A percentile compares a stretch with the other conserved stretches of the same genome.
These are phyloP conservation scores for Promerops cafer DNA, from an alignment of 2,113 vertebrate genomes.

Conservation along the genomic window DNA sequence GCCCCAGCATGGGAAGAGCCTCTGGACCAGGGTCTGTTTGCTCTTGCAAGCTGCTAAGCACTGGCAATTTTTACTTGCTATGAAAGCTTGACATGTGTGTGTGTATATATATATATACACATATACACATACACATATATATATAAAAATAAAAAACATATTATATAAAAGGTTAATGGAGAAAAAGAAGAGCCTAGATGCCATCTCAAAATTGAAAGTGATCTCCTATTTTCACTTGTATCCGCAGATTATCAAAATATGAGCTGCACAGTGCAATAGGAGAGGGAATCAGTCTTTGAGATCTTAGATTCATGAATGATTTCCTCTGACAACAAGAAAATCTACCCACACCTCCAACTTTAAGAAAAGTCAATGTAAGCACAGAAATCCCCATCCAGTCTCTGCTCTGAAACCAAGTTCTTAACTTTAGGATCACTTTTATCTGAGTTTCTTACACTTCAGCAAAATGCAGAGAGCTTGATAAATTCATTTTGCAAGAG, in stretches of 20 bases:
- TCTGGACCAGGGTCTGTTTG: neutral
- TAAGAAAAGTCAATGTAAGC: neutral
- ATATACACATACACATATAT: fast-evolving
- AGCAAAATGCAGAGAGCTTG: slow-evolving; percentile 40
- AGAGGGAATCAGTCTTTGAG: neutral
- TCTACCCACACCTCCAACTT: neutral
- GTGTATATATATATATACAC: fast-evolving
- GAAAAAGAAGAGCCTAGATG: neutral
- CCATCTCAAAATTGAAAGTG: neutral
- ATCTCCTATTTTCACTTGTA: neutral
- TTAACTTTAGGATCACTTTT: neutral
- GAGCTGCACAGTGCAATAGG: neutral
- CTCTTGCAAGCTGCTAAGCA: neutral
- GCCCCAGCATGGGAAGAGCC: neutral
- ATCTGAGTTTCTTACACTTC: slow-evolving; percentile 16
- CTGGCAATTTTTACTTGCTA: neutral
- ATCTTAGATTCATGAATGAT: neutral
- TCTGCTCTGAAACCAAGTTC: neutral
- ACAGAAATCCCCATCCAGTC: neutral
- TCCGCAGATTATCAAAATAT: neutral
- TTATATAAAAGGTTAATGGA: neutral
- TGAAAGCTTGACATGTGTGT: neutral
- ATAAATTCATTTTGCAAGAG: slow-evolving; percentile 26
- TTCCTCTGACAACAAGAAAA: neutral
- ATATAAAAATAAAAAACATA: no score